Conservation (phyloP, 2,113 vertebrate species). For the Peucedramus taeniatus region DNA sequence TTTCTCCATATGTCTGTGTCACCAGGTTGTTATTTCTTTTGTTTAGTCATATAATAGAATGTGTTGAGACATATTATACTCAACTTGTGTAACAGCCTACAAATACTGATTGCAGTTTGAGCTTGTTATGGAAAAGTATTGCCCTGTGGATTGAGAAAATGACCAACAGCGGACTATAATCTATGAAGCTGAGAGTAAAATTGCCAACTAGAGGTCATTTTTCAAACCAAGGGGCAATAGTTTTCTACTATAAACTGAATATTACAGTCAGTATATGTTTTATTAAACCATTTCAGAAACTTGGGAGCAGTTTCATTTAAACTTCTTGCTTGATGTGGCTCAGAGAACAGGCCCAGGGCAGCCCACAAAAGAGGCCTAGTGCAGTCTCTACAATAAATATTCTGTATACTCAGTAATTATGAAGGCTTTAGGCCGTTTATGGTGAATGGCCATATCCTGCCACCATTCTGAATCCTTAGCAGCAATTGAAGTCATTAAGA, state of each 20-base stretch:
- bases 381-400: constrained; percentile 60
- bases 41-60: constrained; percentile 57
- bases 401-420: constrained; percentile 44
- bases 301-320: constrained; percentile 81
- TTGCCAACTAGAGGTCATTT: constrained; percentile 81
- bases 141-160: constrained; percentile 75
- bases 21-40: constrained; percentile 59
- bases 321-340: constrained; percentile 74
- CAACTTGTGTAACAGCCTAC: constrained; percentile 45
- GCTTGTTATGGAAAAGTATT: constrained; percentile 82
- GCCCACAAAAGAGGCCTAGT: constrained; percentile 54
- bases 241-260: constrained; percentile 80
- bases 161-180: constrained; percentile 75
- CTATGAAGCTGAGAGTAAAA: constrained; percentile 80
- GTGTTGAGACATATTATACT: constrained; percentile 45
- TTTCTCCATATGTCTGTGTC: constrained; percentile 25
- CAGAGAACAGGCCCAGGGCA: constrained; percentile 67
- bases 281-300: constrained; percentile 83
- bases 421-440: constrained; percentile 37
- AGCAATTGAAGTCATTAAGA: not conserved
- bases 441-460: constrained; percentile 15
- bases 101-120: constrained; percentile 62
- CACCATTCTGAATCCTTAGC: not conserved
- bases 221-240: constrained; percentile 80
- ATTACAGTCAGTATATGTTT: constrained; percentile 81